These are phyloP conservation scores for Phengaris arion DNA, from an alignment of 2,888 invertebrate species.

Conservation along the genomic window DNA sequence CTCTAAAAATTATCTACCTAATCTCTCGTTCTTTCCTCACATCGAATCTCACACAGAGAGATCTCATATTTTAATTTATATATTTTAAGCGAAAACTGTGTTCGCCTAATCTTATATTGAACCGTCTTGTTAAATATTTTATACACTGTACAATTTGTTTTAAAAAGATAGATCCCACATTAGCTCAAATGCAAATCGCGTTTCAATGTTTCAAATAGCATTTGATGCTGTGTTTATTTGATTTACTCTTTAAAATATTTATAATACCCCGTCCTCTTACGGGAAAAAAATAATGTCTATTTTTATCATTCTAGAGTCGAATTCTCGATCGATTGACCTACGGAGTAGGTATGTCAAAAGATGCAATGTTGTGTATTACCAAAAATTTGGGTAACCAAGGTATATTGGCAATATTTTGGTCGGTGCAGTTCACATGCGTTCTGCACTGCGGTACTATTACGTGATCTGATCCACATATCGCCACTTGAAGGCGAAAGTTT, in stretches of 20 bases:
- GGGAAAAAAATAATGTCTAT: too few relatives aligned
- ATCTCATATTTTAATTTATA: not conserved
- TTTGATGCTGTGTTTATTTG: not conserved
- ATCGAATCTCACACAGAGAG: not conserved
- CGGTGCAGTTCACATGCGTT: constrained; percentile 43
- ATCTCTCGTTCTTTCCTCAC: not conserved
- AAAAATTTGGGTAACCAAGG: not conserved
- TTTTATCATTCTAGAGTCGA: not conserved
- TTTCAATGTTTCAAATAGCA: not conserved
- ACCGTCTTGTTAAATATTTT: not conserved
- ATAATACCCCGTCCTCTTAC: not conserved
- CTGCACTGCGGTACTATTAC: constrained; percentile 72
- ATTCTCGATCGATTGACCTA: not conserved
- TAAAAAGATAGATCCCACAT: not conserved
- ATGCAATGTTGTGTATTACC: not conserved
- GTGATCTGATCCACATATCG: constrained; percentile 55
- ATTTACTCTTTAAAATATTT: not conserved
- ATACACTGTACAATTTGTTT: not conserved
- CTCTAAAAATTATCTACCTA: too few relatives aligned
- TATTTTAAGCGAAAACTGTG: not conserved
- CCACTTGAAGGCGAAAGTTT: constrained; percentile 4
- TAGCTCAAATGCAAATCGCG: not conserved
- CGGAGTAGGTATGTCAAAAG: not conserved
- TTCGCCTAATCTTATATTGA: not conserved
- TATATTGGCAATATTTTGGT: constrained; percentile 36